Evolutionary conservation across 2,797 vertebrate genomes (phyloP), one percentile per base, ranked within the genome.

Genomic region (Onychomys arenicola): DNA sequence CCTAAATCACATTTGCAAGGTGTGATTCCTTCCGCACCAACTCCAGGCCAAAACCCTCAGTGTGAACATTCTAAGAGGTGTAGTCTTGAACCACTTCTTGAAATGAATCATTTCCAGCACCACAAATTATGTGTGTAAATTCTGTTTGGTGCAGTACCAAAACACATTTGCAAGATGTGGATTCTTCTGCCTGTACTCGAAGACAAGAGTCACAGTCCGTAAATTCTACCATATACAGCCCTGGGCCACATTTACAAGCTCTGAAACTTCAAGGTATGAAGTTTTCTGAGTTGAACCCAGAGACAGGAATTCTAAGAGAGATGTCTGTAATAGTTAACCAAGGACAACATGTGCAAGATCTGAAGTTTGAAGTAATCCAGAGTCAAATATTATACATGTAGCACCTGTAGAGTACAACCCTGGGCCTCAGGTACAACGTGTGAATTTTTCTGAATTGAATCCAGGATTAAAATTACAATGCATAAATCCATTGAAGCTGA

Each of bases 351-450:
- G 73, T 89, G 17, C 92, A 94, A 90, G 27, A 16, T 80, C 2
- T 95, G 73, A 96, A 88, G 93, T 69, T 90, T 82, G 49, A 94
- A 80, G 61, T 83, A 55, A 82, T 75, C 76, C 40, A 86, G 85
- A 12, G 37, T 94, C 69, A 93, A 52, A 52, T 49, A 12, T 49
- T 52, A 52, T 52, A 52, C 49, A 13, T 12, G 49, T 52, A 52
- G 49, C 49, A 52, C 49, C 49, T 52, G 49, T 52, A 12, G 49
- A 52, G 2, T 13, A 52, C 49, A 52, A 52, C 49, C 11, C 49
- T 52, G 49, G 49, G 49, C 49, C 11, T 11, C 49, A 52, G 11
- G 49, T 52, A 52, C 49, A 52, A 2, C 13, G 49, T 52, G 11
- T 52, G 11, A 52, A 52, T 52, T 52, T 52, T 52, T 12, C 49